Base-by-base conservation (phyloP, 2,888 invertebrate genomes). In the Lasioglossum oenotherae region DNA sequence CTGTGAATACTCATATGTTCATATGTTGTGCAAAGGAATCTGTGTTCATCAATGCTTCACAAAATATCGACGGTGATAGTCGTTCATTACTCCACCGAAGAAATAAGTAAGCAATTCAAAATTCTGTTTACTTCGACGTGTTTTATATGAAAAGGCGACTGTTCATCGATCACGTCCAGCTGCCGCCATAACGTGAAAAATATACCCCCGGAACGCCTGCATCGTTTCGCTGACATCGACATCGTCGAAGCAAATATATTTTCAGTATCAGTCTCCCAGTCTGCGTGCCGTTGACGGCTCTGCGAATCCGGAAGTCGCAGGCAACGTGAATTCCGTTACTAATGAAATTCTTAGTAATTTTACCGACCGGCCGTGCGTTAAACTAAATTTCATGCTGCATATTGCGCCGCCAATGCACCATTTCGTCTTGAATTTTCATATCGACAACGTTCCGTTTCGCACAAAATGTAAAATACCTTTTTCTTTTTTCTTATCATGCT, bases 171-270 rank as follows among this genome's bases (percentile, higher is more conserved):
- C 91, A 90, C 78, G 73, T 79, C 83, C 89, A 85, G 79, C 87
- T 89, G 91, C 81, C 86, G 84, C 86, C 78, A 78, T 88, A 84
- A 81, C 91, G 86, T 85, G 89, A 90, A 90, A 88, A 90, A 90
- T 89, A 87, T 78, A 84, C 74, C 69, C 72, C 83, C 69, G n/a
- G 57, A 16, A 72, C 71, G 73, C 71, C 72, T 71, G 77, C 82
- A 84, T 90, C 78, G 79, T 81, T 82, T 69, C 57, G 31, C 75
- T 72, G 64, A 46, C 79, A 71, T 60, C 64, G 49, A 14, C 60
- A 69, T 60, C 77, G 71, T 67, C 77, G 73, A 72, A 2, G 12
- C 81, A 80, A 79, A 86, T 83, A 82, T 81, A 86, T 88, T 87
- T 85, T 84, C 87, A 35, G 69, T 84, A 85, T 85, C 82, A 64